These are phyloP conservation scores for Drosophila pachea DNA, from an alignment of 1,140 invertebrate genomes.

Conservation along the genomic window DNA sequence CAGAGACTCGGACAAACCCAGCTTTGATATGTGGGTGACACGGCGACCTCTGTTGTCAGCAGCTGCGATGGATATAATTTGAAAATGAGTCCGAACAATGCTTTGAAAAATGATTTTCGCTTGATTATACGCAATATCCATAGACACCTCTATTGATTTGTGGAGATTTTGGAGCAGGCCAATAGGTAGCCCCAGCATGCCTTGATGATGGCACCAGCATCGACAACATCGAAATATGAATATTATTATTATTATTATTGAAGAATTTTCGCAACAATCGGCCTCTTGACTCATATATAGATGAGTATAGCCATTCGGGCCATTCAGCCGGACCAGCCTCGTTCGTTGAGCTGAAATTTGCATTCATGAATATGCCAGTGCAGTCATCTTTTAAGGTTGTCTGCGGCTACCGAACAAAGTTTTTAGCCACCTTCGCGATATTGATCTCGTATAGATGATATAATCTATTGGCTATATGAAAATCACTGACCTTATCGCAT, in stretches of 20 bases:
- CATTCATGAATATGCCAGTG: slow-evolving; percentile 35
- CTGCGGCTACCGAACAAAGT: slow-evolving; percentile 27
- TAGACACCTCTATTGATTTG: slow-evolving; percentile 30
- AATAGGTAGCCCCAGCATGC: slow-evolving; percentile 47
- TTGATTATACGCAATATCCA: not conserved
- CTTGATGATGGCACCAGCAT: slow-evolving; percentile 14
- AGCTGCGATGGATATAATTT: slow-evolving; percentile 58
- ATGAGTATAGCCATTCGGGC: slow-evolving; percentile 39
- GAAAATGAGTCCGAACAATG: slow-evolving; percentile 9
- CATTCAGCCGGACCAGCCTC: slow-evolving; percentile 18
- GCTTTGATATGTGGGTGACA: slow-evolving; percentile 39
- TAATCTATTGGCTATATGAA: slow-evolving; percentile 21
- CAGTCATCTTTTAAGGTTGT: slow-evolving; percentile 5
- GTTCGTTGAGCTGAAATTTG: slow-evolving; percentile 36
- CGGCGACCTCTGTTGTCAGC: slow-evolving; percentile 61
- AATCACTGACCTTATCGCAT: slow-evolving; percentile 66
- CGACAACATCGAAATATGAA: slow-evolving; percentile 31
- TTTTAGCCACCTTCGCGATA: slow-evolving; percentile 42
- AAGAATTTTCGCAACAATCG: slow-evolving; percentile 42
- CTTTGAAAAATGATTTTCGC: slow-evolving; percentile 27
- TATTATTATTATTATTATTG: slow-evolving; percentile 6
- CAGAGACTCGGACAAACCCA: too few species aligned
- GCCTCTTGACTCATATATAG: slow-evolving; percentile 14
- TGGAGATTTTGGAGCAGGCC: slow-evolving; percentile 62
- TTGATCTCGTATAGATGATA: slow-evolving; percentile 6